A percentile compares a stretch with the other conserved stretches of the same genome.
phyloP scores from a whole-genome alignment of 2,797 vertebrate species.

The Alca torda region DNA sequence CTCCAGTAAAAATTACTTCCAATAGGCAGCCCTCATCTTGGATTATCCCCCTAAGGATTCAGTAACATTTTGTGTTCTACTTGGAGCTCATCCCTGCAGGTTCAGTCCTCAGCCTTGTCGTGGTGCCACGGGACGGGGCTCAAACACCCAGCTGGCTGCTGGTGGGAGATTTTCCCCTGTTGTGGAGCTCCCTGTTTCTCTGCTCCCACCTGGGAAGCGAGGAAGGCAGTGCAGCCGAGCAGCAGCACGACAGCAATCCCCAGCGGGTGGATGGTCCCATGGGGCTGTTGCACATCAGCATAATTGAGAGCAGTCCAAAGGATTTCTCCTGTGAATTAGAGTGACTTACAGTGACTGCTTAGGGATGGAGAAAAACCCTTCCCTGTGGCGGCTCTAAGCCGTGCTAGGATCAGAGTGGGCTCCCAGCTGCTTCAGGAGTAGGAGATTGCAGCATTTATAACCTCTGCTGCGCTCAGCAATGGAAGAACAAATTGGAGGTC shows the following conservation, averaged over 20 bases:
- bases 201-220: neutral
- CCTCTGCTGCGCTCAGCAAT: neutral
- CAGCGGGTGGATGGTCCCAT: neutral
- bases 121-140: neutral
- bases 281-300: neutral
- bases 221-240: neutral
- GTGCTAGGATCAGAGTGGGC: neutral
- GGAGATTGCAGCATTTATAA: neutral
- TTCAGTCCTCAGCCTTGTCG: neutral
- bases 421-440: neutral
- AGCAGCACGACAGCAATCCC: neutral
- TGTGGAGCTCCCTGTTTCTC: neutral
- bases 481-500: neutral
- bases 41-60: neutral
- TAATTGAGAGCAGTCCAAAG: neutral
- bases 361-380: neutral
- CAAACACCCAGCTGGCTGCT: neutral
- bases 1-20: neutral
- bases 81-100: neutral
- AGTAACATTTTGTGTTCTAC: neutral
- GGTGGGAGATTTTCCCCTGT: neutral
- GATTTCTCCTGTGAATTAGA: neutral
- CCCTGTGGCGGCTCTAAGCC: accelerated
- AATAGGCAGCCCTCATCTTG: accelerated
- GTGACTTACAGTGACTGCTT: neutral